Evolutionary conservation across 2,113 vertebrate genomes (phyloP).

Genomic region (Gnathonemus echidnorhynchus): DNA sequence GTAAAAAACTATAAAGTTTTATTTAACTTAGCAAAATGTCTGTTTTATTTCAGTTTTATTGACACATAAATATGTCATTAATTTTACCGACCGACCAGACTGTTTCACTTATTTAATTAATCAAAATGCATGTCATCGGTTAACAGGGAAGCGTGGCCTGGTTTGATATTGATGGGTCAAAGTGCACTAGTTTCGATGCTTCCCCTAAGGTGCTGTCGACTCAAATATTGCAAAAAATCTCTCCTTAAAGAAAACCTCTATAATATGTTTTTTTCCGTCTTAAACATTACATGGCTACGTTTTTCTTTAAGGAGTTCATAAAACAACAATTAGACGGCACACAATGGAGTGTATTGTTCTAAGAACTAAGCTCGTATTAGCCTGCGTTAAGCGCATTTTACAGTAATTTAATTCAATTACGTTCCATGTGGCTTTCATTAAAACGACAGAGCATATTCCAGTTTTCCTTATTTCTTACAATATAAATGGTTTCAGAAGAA

Average conservation of each 20-base stretch:
- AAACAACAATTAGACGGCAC: constrained; percentile 12
- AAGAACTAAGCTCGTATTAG: not conserved
- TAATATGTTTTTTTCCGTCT: not conserved
- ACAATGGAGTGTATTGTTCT: constrained; percentile 21
- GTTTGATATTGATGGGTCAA: not conserved
- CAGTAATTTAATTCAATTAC: constrained; percentile 22
- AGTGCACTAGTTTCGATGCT: not conserved
- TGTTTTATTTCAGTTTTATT: not conserved
- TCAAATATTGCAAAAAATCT: not conserved
- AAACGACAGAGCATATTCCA: not conserved
- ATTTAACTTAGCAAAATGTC: not conserved
- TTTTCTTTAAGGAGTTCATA: constrained; percentile 7
- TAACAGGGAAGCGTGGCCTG: not conserved
- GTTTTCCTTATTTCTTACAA: not conserved
- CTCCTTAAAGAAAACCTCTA: not conserved
- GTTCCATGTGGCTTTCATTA: not conserved
- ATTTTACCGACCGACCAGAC: not conserved
- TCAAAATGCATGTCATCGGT: not conserved
- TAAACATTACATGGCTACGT: constrained; percentile 8
- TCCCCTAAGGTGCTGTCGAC: not conserved
- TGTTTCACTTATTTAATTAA: not conserved
- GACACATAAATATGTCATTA: not conserved
- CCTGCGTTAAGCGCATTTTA: constrained; percentile 7
- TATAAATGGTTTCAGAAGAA: not conserved
- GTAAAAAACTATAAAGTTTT: not conserved